Evolutionary conservation across 1,140 invertebrate genomes (phyloP), one percentile per base, ranked within the genome.

Genomic region (Tetramorium simillimum): DNA sequence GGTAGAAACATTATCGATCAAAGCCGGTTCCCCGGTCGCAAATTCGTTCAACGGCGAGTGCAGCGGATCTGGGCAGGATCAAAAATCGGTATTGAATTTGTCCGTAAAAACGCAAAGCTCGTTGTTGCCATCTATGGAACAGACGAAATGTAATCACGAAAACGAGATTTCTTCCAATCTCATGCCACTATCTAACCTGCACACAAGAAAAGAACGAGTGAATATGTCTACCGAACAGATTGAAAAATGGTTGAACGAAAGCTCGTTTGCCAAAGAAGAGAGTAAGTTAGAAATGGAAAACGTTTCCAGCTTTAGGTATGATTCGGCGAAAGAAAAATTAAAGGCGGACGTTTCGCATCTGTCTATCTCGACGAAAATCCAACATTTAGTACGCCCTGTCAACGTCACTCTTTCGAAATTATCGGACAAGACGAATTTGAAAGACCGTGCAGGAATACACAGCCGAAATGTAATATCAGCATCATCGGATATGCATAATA

Each of bases 161-260:
- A 75, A 85, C 1, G 89, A 91, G 37, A 63, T 91, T 24, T 90
- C 88, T 40, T 62, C 92, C 2, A 92, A 93, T 33, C 91, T 95
- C 21, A 94, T 95, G 77, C 90, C 93, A 33, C 56, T 92, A 2
- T 90, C 92, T 9, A 77, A 93, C 6, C 82, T 88, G 28, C 89
- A 89, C 10, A 85, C 91, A 0, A 96, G 96, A 70, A 97, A 97
- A 92, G 96, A 96, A 18, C 96, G 97, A 90, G 96, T 97, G 0
- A 97, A 97, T 85, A 97, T 97, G 96, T 97, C 97, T 0, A 96
- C 96, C 16, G 97, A 97, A 90, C 96, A 97, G 91, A 97, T 97
- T 69, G 96, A 97, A 81, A 97, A 97, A 90, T 97, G 97, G 97
- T 91, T 97, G 1, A 96, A 96, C 76, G 97, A 97, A 82, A 96